Base-by-base conservation (phyloP, 2,113 vertebrate genomes). In the Cnemophilus loriae region DNA sequence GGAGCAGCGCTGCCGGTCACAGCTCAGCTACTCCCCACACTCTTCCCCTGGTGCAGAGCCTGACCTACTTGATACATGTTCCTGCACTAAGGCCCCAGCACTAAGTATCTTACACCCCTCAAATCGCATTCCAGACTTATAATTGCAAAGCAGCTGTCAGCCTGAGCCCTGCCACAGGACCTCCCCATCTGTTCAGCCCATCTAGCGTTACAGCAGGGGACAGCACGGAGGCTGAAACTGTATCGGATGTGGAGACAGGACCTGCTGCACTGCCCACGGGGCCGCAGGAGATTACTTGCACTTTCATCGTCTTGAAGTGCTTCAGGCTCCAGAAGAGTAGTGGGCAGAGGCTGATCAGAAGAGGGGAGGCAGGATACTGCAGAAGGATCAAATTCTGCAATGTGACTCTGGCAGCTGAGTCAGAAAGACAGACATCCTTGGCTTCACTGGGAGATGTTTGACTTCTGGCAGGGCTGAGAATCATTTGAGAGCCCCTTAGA, bases 121-220 rank as follows among this genome's bases (percentile, higher is more conserved):
- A 96, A 94, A 97, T 97, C 95, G 86, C 96, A 97, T 97, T 97
- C 96, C 95, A 94, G 96, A 94, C 95, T 97, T 96, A 95, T 50
- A 95, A 96, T 52, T 95, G 96, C 96, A 71, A 85, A 96, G 95
- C 95, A 96, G 96, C 96, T 96, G 96, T 97, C 94, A 89, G 92
- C 79, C 81, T 75, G 89, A 95, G 94, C 95, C 83, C 88, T 90
- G 96, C 80, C 91, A 46, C 71, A 37, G 5, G 70, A 74, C 61
- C 90, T 87, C 49, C 82, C 93, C 96, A 96, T 96, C 96, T 97
- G 95, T 86, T 95, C 92, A 70, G 93, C 90, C 56, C 95, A 85
- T 92, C 94, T 95, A 97, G 86, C 89, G 13, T 97, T 97, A 96
- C 96, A 91, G 94, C 91, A 80, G 91, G 91, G 93, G 59, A 94